Conservation (phyloP, 1,140 invertebrate genomes). For the Atta colombica region DNA sequence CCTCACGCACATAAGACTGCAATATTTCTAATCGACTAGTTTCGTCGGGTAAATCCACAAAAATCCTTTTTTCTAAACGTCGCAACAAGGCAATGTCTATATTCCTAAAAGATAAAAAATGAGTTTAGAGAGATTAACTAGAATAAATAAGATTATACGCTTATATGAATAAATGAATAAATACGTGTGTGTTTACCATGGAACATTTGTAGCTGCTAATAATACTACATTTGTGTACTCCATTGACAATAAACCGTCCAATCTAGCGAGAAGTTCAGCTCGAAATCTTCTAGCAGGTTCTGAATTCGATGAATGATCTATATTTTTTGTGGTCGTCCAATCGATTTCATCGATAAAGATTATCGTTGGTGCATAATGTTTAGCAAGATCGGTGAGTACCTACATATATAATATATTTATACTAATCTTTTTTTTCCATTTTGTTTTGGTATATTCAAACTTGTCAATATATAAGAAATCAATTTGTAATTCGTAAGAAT, state of each 20-base stretch:
- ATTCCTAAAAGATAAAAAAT: constrained; percentile 88
- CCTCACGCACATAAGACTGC: constrained; percentile 84
- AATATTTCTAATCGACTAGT: constrained; percentile 90
- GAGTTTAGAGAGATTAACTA: background rate
- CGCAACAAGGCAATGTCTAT: constrained; percentile 95
- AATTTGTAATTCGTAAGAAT: no score
- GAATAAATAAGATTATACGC: background rate
- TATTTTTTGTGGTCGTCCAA: constrained; percentile 92
- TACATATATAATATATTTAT: constrained; percentile 79
- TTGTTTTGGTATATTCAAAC: background rate
- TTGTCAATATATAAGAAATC: background rate
- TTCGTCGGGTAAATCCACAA: constrained; percentile 92
- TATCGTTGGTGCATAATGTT: constrained; percentile 96
- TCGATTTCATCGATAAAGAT: constrained; percentile 99
- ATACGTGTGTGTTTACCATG: constrained; percentile 89
- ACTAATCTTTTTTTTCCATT: background rate
- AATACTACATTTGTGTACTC: constrained; percentile 90
- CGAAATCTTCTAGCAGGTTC: constrained; percentile 97
- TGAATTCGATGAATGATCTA: constrained; percentile 90
- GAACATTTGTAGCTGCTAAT: constrained; percentile 95
- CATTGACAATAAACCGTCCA: constrained; percentile 93
- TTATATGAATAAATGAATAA: background rate
- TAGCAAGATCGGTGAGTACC: constrained; percentile 95
- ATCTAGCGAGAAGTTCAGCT: constrained; percentile 96
- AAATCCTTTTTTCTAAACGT: constrained; percentile 95